Evolutionary conservation across 2,888 invertebrate genomes (phyloP).

Genomic region (Synanthedon tipuliformis): DNA sequence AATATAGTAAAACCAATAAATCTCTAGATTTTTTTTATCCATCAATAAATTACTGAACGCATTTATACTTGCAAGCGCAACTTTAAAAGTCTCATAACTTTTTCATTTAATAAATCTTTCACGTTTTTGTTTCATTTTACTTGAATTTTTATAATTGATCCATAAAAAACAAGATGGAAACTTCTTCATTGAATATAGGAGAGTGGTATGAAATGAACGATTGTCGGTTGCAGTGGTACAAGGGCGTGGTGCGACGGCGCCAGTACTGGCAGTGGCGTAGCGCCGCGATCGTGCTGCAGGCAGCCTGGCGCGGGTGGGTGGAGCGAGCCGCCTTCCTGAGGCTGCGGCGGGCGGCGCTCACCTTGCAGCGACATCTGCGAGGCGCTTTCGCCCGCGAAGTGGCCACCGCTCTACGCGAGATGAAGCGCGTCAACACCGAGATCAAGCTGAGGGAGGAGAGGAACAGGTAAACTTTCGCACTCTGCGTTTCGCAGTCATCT

Average conservation of each 20-base stretch:
- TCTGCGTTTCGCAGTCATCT: no score
- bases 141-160: no score
- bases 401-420: constrained; percentile 86
- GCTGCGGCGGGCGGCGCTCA: constrained; percentile 84
- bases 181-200: not conserved
- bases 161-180: no score
- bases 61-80: no score
- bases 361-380: constrained; percentile 86
- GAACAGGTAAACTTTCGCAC: constrained; percentile 36
- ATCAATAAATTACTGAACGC: no score
- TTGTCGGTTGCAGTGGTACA: constrained; percentile 65
- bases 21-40: not conserved
- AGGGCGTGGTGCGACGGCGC: constrained; percentile 73
- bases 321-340: constrained; percentile 83
- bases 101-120: no score
- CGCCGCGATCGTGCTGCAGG: constrained; percentile 82
- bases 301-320: constrained; percentile 88
- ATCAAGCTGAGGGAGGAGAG: constrained; percentile 81
- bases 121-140: no score
- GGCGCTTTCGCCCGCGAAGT: constrained; percentile 93
- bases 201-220: no score
- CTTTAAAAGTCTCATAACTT: no score
- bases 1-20: not conserved
- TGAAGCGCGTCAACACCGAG: constrained; percentile 87
- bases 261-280: constrained; percentile 75